Base-by-base conservation (phyloP, 2,113 vertebrate genomes). In the Anoura caudifer region DNA sequence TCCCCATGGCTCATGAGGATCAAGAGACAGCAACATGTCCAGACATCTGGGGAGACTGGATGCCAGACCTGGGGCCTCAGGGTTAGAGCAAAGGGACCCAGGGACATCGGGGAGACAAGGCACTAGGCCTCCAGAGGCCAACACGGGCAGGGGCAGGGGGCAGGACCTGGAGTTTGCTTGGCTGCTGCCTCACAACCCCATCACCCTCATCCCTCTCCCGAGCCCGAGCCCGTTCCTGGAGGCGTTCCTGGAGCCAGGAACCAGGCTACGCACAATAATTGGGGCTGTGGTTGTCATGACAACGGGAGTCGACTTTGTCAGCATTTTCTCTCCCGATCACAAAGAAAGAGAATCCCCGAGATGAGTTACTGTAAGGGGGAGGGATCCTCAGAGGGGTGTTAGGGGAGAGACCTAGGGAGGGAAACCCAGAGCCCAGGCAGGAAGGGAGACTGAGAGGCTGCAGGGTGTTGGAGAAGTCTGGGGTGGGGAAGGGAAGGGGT, bases 261-360 rank as follows among this genome's bases (percentile, higher is more conserved):
- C 75, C 47, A 20, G 94, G 96, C 98, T 95, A 94, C 87, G 96
- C 95, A 96, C 94, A 77, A 87, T 98, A 98, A 98, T 98, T 98
- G 98, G 98, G 96, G 95, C 97, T 97, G 36, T 65, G 94, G 98
- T 98, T 98, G 95, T 97, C 97, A 97, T 98, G 95, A 93, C 98
- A 97, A 98, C 84, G 0, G 69, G 95, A 98, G 97, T 91, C 70
- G 87, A 97, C 98, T 98, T 97, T 98, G 98, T 98, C 98, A 98
- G 98, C 97, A 95, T 92, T 98, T 98, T 98, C 94, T 97, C 70
- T 97, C 86, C 94, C 94, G 96, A 97, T 97, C 94, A 93, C 94
- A 90, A 93, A 97, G 96, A 95, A 95, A 95, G 92, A 96, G 94
- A 96, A 97, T 96, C 96, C 94, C 82, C 56, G 50, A 90, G 94